Evolutionary conservation across 2,113 vertebrate genomes (phyloP).

Genomic region (Turnix velox): DNA sequence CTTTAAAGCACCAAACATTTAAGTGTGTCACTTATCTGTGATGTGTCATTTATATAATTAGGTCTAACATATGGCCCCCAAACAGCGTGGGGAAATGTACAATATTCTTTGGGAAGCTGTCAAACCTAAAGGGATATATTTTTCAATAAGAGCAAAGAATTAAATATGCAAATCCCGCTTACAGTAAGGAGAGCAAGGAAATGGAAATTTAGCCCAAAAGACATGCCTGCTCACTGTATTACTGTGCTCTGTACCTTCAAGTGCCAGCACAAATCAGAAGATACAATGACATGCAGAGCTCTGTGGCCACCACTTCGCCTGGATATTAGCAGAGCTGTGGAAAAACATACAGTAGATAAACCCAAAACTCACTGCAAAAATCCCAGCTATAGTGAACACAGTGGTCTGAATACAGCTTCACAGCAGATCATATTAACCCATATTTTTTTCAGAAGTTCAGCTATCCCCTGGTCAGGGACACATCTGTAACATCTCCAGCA

Average conservation of each 20-base stretch:
- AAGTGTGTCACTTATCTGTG: slow-evolving; percentile 74
- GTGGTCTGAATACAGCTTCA: neutral
- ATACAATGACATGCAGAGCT: neutral
- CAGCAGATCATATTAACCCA: neutral
- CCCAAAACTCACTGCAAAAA: neutral
- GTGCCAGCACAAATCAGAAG: slow-evolving; percentile 40
- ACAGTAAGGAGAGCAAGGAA: slow-evolving; percentile 49
- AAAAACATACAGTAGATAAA: neutral
- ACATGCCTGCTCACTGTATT: slow-evolving; percentile 37
- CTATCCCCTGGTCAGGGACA: neutral
- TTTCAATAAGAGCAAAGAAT: slow-evolving; percentile 71
- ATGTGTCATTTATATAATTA: slow-evolving; percentile 84
- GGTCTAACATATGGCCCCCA: slow-evolving; percentile 81
- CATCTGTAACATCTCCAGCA: neutral
- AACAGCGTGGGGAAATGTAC: slow-evolving; percentile 77
- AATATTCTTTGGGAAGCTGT: slow-evolving; percentile 77
- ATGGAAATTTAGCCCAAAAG: slow-evolving; percentile 66
- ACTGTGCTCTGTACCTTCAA: slow-evolving; percentile 36
- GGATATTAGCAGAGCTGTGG: neutral
- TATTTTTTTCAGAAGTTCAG: neutral
- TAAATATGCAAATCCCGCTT: slow-evolving; percentile 69
- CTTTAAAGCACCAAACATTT: slow-evolving; percentile 69
- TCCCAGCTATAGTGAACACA: neutral
- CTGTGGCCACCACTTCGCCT: neutral
- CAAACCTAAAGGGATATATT: slow-evolving; percentile 74